Percentiles rank a stretch among this genome's conserved stretches.
These are phyloP conservation scores for Drosophila mayaguana DNA, from an alignment of 2,888 invertebrate species.

Conservation along the genomic window DNA sequence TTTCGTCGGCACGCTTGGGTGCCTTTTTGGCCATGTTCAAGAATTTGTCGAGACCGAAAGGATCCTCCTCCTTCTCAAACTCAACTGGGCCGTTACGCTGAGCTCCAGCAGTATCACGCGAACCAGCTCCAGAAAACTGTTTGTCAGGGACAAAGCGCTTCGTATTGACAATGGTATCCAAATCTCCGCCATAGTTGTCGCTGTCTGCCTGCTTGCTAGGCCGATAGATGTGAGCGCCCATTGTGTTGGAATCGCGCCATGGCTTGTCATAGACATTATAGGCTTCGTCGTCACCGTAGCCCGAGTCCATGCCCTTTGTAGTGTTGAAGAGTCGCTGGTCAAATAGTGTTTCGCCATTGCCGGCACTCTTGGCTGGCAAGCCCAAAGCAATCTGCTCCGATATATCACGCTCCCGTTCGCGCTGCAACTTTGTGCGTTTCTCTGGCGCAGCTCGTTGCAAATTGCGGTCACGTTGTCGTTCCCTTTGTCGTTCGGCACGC, in stretches of 20 bases:
- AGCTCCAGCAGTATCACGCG: conserved; percentile 87
- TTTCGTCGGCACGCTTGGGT: conserved; percentile 88
- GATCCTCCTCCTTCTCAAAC: conserved; percentile 96
- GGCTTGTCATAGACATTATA: conserved; percentile 99
- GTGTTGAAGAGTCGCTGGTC: conserved; percentile 98
- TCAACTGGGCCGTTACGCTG: conserved; percentile 97
- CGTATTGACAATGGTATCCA: conserved; percentile 95
- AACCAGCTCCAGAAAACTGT: conserved; percentile 95
- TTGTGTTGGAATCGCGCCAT: conserved; percentile 95
- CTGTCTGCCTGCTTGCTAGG: conserved; percentile 95
- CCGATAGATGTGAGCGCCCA: conserved; percentile 95
- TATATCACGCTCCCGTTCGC: conserved; percentile 97
- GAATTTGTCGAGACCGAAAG: conserved; percentile 99
- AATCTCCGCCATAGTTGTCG: conserved; percentile 95
- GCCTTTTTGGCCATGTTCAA: conserved; percentile 97
- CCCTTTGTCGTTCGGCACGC: conserved; percentile 95
- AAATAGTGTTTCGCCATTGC: conserved; percentile 93
- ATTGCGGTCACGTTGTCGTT: conserved; percentile 96
- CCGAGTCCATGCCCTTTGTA: conserved; percentile 95
- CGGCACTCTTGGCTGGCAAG: conserved; percentile 92
- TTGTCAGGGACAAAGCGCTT: conserved; percentile 99
- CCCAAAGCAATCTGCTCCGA: conserved; percentile 99
- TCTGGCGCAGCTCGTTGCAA: conserved; percentile 97
- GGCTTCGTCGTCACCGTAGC: conserved; percentile 97
- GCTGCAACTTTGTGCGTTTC: conserved; percentile 94